Evolutionary conservation across 1,140 invertebrate genomes (phyloP).

Genomic region (Zaprionus camerounensis): DNA sequence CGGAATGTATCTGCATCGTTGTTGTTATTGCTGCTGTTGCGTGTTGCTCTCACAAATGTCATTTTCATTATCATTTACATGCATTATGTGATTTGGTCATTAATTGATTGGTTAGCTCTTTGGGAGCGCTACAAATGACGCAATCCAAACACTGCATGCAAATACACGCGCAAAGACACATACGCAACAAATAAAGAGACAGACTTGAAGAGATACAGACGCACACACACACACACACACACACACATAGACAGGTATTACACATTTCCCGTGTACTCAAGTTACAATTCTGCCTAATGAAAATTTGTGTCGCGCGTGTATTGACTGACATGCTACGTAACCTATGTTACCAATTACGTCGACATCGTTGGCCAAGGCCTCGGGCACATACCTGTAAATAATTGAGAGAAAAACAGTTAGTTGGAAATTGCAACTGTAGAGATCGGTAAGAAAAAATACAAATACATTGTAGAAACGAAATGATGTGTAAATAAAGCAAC

Average conservation of each 20-base stretch:
- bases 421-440: not conserved
- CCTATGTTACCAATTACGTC: conserved; percentile 35
- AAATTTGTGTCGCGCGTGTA: conserved; percentile 42
- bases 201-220: not conserved
- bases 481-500: not conserved
- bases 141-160: conserved; percentile 43
- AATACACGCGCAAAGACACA: conserved; percentile 27
- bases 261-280: conserved; percentile 23
- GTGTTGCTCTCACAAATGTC: conserved; percentile 57
- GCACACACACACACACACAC: not conserved
- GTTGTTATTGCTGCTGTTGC: conserved; percentile 34
- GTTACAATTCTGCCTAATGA: conserved; percentile 49
- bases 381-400: conserved; percentile 52
- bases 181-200: not conserved
- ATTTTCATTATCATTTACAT: conserved; percentile 79
- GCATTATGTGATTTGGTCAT: conserved; percentile 78
- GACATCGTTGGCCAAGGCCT: conserved; percentile 47
- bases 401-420: not conserved
- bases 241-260: not conserved
- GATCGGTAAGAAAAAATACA: not conserved
- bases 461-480: not conserved
- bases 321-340: conserved; percentile 70
- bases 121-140: conserved; percentile 54
- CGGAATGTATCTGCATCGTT: conserved; percentile 55
- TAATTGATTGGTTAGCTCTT: conserved; percentile 68